Conservation (phyloP, 1,140 invertebrate genomes). For the Drosophila burlai region DNA sequence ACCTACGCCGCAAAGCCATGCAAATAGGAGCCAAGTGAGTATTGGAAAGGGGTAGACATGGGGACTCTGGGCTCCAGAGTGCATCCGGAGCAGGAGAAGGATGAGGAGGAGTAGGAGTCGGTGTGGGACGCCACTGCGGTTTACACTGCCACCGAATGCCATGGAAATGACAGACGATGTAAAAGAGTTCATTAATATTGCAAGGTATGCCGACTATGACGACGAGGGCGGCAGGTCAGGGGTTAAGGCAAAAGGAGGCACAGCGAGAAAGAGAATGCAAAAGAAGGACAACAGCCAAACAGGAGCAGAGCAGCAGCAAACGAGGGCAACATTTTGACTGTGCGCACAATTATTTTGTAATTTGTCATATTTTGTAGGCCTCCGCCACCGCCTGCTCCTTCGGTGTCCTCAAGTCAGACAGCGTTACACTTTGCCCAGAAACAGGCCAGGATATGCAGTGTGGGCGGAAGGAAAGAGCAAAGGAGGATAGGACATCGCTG, state of each 20-base stretch:
- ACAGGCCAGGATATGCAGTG: conserved; percentile 2
- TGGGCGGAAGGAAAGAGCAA: not conserved
- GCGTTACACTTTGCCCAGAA: conserved; percentile 23
- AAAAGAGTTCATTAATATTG: conserved; percentile 83
- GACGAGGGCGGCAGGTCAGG: conserved; percentile 7
- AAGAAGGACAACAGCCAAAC: conserved; percentile 20
- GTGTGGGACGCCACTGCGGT: conserved; percentile 34
- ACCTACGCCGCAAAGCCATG: conserved; percentile 36
- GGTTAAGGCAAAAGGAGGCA: conserved; percentile 15
- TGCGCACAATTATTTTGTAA: conserved; percentile 82
- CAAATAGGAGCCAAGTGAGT: conserved; percentile 44
- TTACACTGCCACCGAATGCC: conserved; percentile 52
- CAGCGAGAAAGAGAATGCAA: conserved; percentile 3
- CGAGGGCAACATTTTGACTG: conserved; percentile 74
- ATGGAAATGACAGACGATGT: conserved; percentile 79
- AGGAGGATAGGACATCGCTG: conserved; percentile 16
- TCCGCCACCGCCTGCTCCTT: not conserved
- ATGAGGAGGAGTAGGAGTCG: not conserved
- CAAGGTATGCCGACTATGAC: conserved; percentile 65
- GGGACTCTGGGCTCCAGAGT: conserved; percentile 7
- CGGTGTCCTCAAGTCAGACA: conserved; percentile 23
- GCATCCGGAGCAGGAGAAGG: not conserved
- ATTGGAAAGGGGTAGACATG: conserved; percentile 53
- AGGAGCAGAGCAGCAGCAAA: conserved; percentile 22
- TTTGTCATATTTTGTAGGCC: conserved; percentile 78